phyloP scores from a whole-genome alignment of 1,140 invertebrate species.

The Ceratitis capitata region DNA sequence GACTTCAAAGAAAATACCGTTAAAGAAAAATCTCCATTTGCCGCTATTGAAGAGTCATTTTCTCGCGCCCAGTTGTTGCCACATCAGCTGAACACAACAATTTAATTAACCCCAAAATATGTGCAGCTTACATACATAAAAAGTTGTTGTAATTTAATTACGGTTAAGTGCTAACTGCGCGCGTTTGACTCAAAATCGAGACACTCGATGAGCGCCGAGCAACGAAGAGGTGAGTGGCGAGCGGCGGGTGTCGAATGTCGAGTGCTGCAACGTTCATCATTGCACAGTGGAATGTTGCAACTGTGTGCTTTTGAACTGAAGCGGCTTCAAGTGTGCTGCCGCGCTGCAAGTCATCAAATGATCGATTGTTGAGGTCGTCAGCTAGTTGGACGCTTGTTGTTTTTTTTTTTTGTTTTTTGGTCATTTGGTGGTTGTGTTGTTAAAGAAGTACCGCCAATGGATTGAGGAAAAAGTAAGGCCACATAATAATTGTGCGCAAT shows the following conservation, averaged over 20 bases:
- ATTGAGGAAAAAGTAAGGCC: neutral
- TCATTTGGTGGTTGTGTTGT: neutral
- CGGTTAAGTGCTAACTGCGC: constrained; percentile 32
- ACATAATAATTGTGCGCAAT: constrained; percentile 6
- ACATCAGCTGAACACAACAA: neutral
- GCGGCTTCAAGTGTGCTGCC: constrained; percentile 1
- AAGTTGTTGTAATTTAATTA: constrained; percentile 38
- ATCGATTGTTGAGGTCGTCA: neutral
- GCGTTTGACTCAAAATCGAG: neutral
- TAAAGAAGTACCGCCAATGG: neutral
- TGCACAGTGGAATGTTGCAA: too few species aligned
- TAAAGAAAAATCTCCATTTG: neutral
- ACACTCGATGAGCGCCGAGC: neutral
- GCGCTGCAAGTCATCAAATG: constrained; percentile 35
- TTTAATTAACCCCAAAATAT: constrained; percentile 16
- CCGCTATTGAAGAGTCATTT: neutral
- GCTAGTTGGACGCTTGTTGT: neutral
- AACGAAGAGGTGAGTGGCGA: too few species aligned
- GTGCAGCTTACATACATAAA: neutral
- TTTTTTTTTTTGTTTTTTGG: too few species aligned
- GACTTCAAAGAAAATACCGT: neutral
- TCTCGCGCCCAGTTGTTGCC: neutral
- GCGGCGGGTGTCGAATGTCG: neutral
- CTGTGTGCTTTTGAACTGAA: neutral
- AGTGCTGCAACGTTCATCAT: neutral